Evolutionary conservation across 2,888 invertebrate genomes (phyloP).

Genomic region (Oscheius myriophilus): DNA sequence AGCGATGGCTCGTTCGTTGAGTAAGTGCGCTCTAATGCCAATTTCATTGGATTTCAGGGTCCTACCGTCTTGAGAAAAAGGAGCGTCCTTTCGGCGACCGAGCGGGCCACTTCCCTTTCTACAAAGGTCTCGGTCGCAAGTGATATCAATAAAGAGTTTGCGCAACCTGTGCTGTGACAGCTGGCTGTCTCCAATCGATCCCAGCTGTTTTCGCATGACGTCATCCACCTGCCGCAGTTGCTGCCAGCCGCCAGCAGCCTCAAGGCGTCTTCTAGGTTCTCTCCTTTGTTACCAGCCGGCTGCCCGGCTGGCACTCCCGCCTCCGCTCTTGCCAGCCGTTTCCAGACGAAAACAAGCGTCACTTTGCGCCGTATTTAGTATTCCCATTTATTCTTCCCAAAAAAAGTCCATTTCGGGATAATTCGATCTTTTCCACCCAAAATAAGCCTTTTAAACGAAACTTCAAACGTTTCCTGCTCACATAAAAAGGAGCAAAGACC

Average conservation of each 20-base stretch:
- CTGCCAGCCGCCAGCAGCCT: conserved; percentile 3
- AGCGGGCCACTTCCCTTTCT: conserved; percentile 25
- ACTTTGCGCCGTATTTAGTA: too few relatives aligned
- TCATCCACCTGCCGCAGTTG: conserved; percentile 1
- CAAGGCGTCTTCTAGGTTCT: neutral
- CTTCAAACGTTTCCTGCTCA: too few relatives aligned
- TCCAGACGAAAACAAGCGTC: too few relatives aligned
- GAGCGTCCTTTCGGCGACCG: conserved; percentile 4
- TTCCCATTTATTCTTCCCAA: too few relatives aligned
- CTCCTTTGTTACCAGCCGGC: neutral
- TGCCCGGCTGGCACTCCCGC: too few relatives aligned
- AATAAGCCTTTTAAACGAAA: too few relatives aligned
- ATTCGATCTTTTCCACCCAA: too few relatives aligned
- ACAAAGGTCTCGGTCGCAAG: conserved; percentile 25
- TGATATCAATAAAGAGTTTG: conserved; percentile 22
- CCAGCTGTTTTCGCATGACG: conserved; percentile 10
- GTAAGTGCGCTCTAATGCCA: conserved; percentile 4
- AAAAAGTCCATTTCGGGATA: too few relatives aligned
- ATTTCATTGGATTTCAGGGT: neutral
- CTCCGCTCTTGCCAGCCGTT: too few relatives aligned
- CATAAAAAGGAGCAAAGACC: too few relatives aligned
- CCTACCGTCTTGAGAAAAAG: conserved; percentile 7
- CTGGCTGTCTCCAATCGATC: conserved; percentile 6
- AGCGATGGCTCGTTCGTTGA: conserved; percentile 17
- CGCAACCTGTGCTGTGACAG: neutral